A percentile compares a stretch with the other conserved stretches of the same genome.
These are phyloP conservation scores for Nomada ferruginata DNA, from an alignment of 2,888 invertebrate species.

Conservation along the genomic window DNA sequence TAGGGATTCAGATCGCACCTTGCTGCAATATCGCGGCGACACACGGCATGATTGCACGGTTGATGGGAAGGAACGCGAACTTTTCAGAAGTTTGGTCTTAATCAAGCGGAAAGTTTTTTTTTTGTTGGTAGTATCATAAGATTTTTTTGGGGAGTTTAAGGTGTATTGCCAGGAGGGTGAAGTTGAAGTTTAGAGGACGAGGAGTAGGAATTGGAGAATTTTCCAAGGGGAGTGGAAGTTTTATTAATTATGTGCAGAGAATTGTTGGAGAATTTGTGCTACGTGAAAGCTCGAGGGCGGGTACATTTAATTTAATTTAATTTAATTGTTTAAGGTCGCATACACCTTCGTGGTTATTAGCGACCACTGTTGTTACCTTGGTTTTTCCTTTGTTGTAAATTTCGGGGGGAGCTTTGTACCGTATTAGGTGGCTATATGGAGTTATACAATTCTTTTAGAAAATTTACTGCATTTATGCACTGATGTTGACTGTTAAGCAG, in stretches of 20 bases:
- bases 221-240: not conserved
- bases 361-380: no score
- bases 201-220: not conserved
- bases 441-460: no score
- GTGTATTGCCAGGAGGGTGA: no score
- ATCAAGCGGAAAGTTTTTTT: not conserved
- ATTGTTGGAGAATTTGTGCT: not conserved
- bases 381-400: no score
- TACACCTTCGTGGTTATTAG: no score
- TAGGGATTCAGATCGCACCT: no score
- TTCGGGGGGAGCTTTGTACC: no score
- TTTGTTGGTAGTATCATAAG: not conserved
- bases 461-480: no score
- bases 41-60: constrained; percentile 1
- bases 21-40: not conserved
- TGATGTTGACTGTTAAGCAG: no score
- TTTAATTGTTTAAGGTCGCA: no score
- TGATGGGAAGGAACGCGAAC: not conserved
- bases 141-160: not conserved
- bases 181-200: not conserved
- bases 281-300: not conserved
- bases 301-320: no score
- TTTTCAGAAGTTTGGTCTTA: not conserved
- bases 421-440: no score
- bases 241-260: not conserved